These are phyloP conservation scores for Scolopax mira DNA, from an alignment of 2,113 vertebrate genomes.

Conservation along the genomic window DNA sequence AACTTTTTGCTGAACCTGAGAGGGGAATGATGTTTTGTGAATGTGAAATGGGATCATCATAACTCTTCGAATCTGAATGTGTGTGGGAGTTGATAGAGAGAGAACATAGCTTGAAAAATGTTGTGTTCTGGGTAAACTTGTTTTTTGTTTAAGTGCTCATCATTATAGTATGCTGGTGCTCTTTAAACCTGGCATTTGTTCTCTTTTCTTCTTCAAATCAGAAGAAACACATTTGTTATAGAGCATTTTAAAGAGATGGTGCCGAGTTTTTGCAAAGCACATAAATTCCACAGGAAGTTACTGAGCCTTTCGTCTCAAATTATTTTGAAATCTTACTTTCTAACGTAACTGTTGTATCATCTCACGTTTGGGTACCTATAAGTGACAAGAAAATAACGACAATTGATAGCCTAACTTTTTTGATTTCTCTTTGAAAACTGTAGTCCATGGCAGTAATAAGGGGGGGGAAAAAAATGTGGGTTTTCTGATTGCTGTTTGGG, in stretches of 20 bases:
- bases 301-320: not conserved
- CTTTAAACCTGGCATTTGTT: not conserved
- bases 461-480: not conserved
- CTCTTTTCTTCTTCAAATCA: not conserved
- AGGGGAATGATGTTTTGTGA: not conserved
- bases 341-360: rapidly evolving
- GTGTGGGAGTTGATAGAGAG: not conserved
- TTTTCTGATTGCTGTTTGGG: not conserved
- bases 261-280: not conserved
- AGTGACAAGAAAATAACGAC: not conserved
- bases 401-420: not conserved
- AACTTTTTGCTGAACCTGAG: not conserved
- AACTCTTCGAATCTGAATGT: not conserved
- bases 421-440: not conserved
- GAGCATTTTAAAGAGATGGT: not conserved
- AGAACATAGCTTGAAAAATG: not conserved
- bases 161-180: not conserved
- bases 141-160: not conserved
- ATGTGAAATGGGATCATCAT: not conserved
- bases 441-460: not conserved
- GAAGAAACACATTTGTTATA: not conserved
- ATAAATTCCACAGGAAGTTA: not conserved
- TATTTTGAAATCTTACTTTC: not conserved
- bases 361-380: not conserved
- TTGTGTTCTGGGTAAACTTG: not conserved